These are phyloP conservation scores for Knipowitschia caucasica DNA, from an alignment of 2,797 vertebrate genomes.

Conservation along the genomic window DNA sequence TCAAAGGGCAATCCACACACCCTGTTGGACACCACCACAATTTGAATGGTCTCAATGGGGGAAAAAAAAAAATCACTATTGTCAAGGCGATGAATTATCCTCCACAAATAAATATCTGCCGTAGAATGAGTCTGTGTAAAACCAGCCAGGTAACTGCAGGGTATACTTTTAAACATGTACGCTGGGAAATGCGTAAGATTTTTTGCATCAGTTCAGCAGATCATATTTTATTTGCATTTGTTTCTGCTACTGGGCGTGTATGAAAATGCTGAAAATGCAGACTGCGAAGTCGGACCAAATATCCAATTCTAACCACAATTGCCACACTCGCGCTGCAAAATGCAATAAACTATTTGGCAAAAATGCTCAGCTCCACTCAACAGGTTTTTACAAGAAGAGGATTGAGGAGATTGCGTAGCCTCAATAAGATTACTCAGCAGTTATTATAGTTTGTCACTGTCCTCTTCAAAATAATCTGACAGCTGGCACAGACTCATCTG, in stretches of 20 bases:
- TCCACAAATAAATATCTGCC: too few species aligned
- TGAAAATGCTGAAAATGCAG: not conserved
- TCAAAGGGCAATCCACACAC: constrained; percentile 69
- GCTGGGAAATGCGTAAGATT: too few species aligned
- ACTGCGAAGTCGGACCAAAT: not conserved
- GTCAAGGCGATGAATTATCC: too few species aligned
- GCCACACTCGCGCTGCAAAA: not conserved
- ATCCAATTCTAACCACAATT: not conserved
- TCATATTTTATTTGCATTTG: too few species aligned
- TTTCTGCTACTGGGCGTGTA: too few species aligned
- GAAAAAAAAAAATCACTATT: too few species aligned
- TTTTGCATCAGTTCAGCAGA: too few species aligned
- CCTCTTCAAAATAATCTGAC: constrained; percentile 41
- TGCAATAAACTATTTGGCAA: not conserved
- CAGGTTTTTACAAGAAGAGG: constrained; percentile 47
- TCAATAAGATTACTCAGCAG: constrained; percentile 41
- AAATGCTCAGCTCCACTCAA: constrained; percentile 11
- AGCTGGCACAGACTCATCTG: constrained; percentile 48
- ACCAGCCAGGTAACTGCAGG: too few species aligned
- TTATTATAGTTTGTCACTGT: constrained; percentile 38
- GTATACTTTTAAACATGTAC: too few species aligned
- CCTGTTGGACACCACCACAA: constrained; percentile 24
- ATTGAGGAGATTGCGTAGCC: constrained; percentile 38
- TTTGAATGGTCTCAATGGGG: not conserved
- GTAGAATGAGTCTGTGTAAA: too few species aligned